phyloP scores from a whole-genome alignment of 1,140 invertebrate genomes.

The Drosophila ambigua region DNA sequence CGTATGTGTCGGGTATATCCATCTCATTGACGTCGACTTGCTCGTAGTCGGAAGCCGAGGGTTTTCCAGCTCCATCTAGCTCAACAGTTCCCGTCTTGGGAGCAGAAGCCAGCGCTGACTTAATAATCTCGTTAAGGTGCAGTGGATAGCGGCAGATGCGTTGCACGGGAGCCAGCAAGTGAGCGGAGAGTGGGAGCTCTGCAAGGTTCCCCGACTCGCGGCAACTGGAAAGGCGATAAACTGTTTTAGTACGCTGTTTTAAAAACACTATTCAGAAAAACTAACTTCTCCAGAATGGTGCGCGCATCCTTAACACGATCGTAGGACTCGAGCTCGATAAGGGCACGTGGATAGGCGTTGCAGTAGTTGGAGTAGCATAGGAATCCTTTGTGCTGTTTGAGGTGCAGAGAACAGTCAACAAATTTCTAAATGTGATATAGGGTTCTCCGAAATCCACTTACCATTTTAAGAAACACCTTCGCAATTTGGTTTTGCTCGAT shows the following conservation, averaged over 20 bases:
- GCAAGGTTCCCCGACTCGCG: slow-evolving; percentile 84
- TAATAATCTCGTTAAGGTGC: slow-evolving; percentile 93
- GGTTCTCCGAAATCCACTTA: slow-evolving; percentile 23
- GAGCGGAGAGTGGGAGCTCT: slow-evolving; percentile 94
- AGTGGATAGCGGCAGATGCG: slow-evolving; percentile 97
- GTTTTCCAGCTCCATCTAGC: slow-evolving; percentile 71
- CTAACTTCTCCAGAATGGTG: slow-evolving; percentile 79
- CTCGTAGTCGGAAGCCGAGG: slow-evolving; percentile 51
- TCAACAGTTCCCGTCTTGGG: slow-evolving; percentile 86
- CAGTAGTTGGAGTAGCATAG: slow-evolving; percentile 96
- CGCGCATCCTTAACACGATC: slow-evolving; percentile 77
- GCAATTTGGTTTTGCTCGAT: slow-evolving; percentile 82
- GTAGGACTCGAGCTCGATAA: slow-evolving; percentile 82
- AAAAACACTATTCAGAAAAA: not conserved
- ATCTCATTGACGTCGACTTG: slow-evolving; percentile 62
- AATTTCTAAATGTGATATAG: not conserved
- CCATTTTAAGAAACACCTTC: slow-evolving; percentile 82
- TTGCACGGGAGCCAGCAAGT: slow-evolving; percentile 94
- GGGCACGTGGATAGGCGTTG: slow-evolving; percentile 91
- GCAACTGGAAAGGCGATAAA: slow-evolving; percentile 50
- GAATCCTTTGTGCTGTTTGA: slow-evolving; percentile 88
- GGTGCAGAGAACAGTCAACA: slow-evolving; percentile 6
- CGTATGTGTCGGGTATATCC: slow-evolving; percentile 72
- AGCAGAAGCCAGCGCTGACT: slow-evolving; percentile 84
- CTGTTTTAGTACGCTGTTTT: not conserved